Evolutionary conservation across 1,140 invertebrate species (phyloP), one percentile per base, ranked within the genome.

Genomic region (Trichonephila clavata): DNA sequence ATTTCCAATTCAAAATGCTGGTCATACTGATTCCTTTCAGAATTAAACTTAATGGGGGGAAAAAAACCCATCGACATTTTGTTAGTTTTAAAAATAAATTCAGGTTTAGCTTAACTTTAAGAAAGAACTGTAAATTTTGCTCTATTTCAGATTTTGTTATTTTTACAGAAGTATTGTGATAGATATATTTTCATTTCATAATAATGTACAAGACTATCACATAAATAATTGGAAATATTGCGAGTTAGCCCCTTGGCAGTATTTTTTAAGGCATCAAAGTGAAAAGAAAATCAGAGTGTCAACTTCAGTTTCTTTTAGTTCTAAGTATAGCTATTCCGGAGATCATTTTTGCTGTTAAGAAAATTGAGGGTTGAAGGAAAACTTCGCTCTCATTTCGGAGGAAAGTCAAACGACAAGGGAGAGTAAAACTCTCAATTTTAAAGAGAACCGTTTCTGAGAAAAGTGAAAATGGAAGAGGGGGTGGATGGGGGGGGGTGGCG

Each of bases 341-440:
- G 27, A 77, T 77, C 71, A 77, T 77, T 77, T 77, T 39, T 77
- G 71, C 27, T 77, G 27, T 77, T 14, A 77, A 77, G 71, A 32
- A 77, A 77, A 77, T 77, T 77, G 71, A 39, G 71, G 32, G 71
- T 32, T 18, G 71, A 77, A 63, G 27, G 27, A 77, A 77, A 77
- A 32, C 27, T 77, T 32, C 71, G 32, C 71, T 77, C 27, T 39
- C 71, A 77, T 77, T 77, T 27, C 71, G 7, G 27, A 32, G 21
- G 61, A 63, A 63, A 21, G 16, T 63, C 61, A 63, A 39, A 21
- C 61, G 16, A n/a, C 43, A 84, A 59, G 50, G 61, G 24, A 71
- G 59, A 81, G 50, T 61, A 61, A 80, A 81, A 80, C 50, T 91
- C 60, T 83, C 68, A 92, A 68, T 92, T 92, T 32, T 63, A 77